phyloP scores from a whole-genome alignment of 2,888 invertebrate species.

The Cacoxenus indagator region DNA sequence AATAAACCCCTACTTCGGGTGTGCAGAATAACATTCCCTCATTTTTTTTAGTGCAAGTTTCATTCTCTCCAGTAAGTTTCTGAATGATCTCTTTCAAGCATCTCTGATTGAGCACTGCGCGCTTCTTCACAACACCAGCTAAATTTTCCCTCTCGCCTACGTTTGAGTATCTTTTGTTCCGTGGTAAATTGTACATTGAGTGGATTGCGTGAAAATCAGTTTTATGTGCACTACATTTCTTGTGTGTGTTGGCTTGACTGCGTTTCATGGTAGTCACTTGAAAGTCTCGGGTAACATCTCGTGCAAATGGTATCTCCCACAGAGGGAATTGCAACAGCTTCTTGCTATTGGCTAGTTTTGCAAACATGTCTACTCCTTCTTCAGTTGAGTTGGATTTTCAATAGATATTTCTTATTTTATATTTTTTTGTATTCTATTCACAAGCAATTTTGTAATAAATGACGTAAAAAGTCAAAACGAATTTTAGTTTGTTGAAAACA shows the following conservation, averaged over 20 bases:
- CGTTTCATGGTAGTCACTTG: background rate
- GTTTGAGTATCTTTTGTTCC: background rate
- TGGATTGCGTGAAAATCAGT: background rate
- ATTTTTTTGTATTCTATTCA: background rate
- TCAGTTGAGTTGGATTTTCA: background rate
- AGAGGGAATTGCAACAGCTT: background rate
- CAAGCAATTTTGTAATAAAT: too few relatives aligned
- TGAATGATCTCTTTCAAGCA: background rate
- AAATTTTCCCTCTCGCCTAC: background rate
- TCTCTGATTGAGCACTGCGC: background rate
- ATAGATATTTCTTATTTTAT: background rate
- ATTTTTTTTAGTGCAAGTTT: background rate
- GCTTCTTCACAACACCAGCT: background rate
- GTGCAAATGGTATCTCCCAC: background rate
- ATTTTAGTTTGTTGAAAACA: too few relatives aligned
- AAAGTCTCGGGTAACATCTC: background rate
- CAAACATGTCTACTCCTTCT: conserved; percentile 1
- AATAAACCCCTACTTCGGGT: background rate
- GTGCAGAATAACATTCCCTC: background rate
- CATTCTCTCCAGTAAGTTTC: background rate
- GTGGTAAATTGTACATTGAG: conserved; percentile 2
- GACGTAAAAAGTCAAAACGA: too few relatives aligned
- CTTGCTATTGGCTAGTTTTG: background rate
- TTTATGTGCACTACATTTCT: background rate
- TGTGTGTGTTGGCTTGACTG: background rate